A percentile compares a stretch with the other conserved stretches of the same genome.
Evolutionary conservation across 37 sponge, comb jelly and placozoan genomes (phyloP).

Genomic region (Eunapius fragilis): DNA sequence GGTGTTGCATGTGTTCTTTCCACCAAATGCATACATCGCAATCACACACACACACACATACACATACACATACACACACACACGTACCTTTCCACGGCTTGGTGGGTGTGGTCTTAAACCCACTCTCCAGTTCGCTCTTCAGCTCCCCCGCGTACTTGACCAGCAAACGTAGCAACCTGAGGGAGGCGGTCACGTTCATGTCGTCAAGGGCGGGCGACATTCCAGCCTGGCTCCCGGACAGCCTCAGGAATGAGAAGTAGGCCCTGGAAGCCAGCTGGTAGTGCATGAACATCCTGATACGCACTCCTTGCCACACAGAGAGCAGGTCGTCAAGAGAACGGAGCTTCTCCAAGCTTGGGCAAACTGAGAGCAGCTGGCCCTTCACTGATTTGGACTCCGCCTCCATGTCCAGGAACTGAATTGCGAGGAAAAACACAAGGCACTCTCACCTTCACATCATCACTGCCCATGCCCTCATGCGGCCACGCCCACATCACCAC

Average conservation of each 20-base stretch:
- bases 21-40: background rate
- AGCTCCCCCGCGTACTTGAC: slow-evolving; percentile 90
- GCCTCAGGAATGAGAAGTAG: slow-evolving; percentile 87
- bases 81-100: slow-evolving; percentile 91
- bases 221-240: slow-evolving; percentile 69
- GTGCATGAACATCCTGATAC: slow-evolving; percentile 86
- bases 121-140: slow-evolving; percentile 78
- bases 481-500: no score
- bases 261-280: slow-evolving; percentile 89
- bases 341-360: slow-evolving; percentile 69
- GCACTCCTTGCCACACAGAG: slow-evolving; percentile 76
- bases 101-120: slow-evolving; percentile 82
- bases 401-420: slow-evolving; percentile 54
- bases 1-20: no score
- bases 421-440: background rate
- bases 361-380: slow-evolving; percentile 62
- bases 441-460: no score
- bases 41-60: background rate
- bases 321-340: slow-evolving; percentile 69
- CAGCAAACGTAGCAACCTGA: slow-evolving; percentile 81
- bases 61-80: slow-evolving; percentile 12
- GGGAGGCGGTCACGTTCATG: slow-evolving; percentile 91
- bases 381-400: slow-evolving; percentile 75
- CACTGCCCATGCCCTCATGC: no score
- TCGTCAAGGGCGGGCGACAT: slow-evolving; percentile 70